Base-by-base conservation (phyloP, 64 coral and sea anemone species). In the Orbicella faveolata region DNA sequence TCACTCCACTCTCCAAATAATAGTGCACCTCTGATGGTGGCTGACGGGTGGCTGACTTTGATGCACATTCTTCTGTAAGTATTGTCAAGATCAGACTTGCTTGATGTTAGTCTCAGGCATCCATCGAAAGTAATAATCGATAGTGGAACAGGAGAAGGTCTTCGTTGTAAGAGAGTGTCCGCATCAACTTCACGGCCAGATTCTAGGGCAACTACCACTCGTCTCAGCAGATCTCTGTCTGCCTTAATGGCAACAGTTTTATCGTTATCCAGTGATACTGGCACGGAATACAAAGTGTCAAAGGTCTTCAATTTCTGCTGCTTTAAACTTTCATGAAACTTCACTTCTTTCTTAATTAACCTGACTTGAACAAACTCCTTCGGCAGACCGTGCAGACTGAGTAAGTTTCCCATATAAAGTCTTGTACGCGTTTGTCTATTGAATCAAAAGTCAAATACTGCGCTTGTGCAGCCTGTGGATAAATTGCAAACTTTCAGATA, bases 241-340 rank as follows among this genome's bases (percentile, higher is more conserved):
- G 93, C 93, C 81, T 94, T 94, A 23, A 94, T 30, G 21, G 73
- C 33, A 16, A 80, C 26, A 4, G 73, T 80, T 33, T 94, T 94
- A 75, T 21, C 30, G 4, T 94, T 89, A 34, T 78, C 87, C 20
- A 94, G n/a, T 85, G 33, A 15, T 26, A 94, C 87, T 26, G 79
- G 61, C 8, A 94, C 87, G 16, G 80, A 72, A 51, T 89, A 90
- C 21, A 94, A 53, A 4, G 80, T 79, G 17, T 90, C 87, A 89
- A 90, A 94, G 15, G 92, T 94, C 35, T 94, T 89, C 6, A 94
- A 63, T n/a, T 94, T 94, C 53, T 87, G 75, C 63, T 87, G 81
- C 36, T 94, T 90, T 18, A 94, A 65, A 30, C 4, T 80, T 30
- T 90, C 81, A 34, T 94, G 93, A 35, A 94, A 94, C 26, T 94